Percentiles rank a stretch among this genome's conserved stretches.
Conservation (phyloP, 1,140 invertebrate genomes). For the Aricia agestis region DNA sequence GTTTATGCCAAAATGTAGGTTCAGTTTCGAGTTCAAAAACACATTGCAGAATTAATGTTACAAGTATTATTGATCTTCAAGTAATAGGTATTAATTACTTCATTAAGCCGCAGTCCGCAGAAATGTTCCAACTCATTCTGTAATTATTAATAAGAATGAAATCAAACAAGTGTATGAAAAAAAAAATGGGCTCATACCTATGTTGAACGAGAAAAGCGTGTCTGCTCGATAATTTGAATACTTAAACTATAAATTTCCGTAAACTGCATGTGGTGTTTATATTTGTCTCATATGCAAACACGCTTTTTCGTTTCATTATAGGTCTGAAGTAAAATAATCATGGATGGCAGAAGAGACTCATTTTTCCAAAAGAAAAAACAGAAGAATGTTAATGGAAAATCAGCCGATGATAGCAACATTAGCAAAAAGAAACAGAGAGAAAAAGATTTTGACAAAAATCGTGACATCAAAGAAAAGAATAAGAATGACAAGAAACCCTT, state of each 20-base stretch:
- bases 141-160: too few species aligned
- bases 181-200: neutral
- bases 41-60: too few species aligned
- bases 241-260: slow-evolving; percentile 22
- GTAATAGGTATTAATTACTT: too few species aligned
- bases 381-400: slow-evolving; percentile 31
- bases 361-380: slow-evolving; percentile 53
- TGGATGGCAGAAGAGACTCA: slow-evolving; percentile 53
- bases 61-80: too few species aligned
- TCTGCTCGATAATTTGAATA: slow-evolving; percentile 30
- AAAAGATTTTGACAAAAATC: slow-evolving; percentile 41
- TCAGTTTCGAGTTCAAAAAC: too few species aligned
- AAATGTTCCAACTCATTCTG: too few species aligned
- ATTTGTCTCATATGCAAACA: slow-evolving; percentile 51
- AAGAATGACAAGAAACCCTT: slow-evolving; percentile 72
- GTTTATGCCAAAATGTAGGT: too few species aligned
- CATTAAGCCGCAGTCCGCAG: too few species aligned
- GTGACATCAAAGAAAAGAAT: slow-evolving; percentile 33
- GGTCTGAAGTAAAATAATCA: slow-evolving; percentile 51
- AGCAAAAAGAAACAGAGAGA: slow-evolving; percentile 40
- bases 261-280: slow-evolving; percentile 17
- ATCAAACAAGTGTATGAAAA: neutral
- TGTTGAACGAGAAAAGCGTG: slow-evolving; percentile 59
- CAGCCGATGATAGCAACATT: slow-evolving; percentile 25
- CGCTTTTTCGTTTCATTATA: slow-evolving; percentile 71